These are phyloP conservation scores for Drosophila triauraria DNA, from an alignment of 1,140 invertebrate genomes.

Conservation along the genomic window DNA sequence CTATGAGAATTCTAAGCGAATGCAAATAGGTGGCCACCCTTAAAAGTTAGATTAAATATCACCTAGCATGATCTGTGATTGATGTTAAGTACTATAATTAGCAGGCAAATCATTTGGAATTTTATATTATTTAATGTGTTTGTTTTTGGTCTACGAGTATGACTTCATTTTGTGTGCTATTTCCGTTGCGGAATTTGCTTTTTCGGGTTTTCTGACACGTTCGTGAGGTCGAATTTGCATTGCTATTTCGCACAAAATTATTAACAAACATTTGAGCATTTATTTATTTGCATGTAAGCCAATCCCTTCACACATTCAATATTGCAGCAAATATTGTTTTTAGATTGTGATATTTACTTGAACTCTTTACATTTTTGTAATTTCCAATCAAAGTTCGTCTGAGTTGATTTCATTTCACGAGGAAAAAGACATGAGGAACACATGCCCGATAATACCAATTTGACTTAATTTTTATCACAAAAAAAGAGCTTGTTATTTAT, in stretches of 20 bases:
- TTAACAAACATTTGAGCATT: conserved; percentile 7
- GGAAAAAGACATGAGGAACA: conserved; percentile 15
- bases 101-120: conserved; percentile 9
- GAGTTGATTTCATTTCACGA: neutral
- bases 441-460: conserved; percentile 11
- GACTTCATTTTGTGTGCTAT: conserved; percentile 44
- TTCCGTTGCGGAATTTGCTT: conserved; percentile 40
- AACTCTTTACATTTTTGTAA: neutral
- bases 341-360: neutral
- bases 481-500: conserved; percentile 12
- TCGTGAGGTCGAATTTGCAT: conserved; percentile 42
- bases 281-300: neutral
- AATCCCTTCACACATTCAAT: neutral
- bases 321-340: conserved; percentile 11
- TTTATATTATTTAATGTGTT: conserved; percentile 15
- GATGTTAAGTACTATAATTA: conserved; percentile 24
- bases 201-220: conserved; percentile 68
- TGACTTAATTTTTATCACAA: conserved; percentile 16
- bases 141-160: conserved; percentile 43
- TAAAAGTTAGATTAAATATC: conserved; percentile 30
- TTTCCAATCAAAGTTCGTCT: neutral
- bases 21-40: conserved; percentile 1
- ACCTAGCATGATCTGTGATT: conserved; percentile 25
- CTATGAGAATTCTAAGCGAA: neutral
- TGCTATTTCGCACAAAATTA: conserved; percentile 35